Evolutionary conservation across 2,797 vertebrate genomes (phyloP).

Genomic region (Anisognathus igniventris): DNA sequence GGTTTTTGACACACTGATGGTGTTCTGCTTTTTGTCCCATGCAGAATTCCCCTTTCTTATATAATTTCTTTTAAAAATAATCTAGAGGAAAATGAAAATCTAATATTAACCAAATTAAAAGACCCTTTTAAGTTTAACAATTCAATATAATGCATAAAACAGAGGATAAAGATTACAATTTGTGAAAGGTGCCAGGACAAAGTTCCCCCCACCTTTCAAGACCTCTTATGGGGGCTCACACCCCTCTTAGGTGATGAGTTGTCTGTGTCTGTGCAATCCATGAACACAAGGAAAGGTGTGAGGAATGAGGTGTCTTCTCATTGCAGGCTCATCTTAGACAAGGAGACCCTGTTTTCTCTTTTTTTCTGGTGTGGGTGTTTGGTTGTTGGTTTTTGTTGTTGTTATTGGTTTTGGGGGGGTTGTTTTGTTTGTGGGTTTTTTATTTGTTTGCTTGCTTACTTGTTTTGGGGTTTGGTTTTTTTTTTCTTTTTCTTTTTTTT

Average conservation of each 20-base stretch:
- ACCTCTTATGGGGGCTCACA: neutral
- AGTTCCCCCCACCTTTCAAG: neutral
- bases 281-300: neutral
- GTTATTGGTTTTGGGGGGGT: neutral
- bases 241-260: fast-evolving
- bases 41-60: neutral
- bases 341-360: neutral
- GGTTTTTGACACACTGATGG: neutral
- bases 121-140: neutral
- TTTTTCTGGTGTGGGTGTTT: neutral
- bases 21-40: neutral
- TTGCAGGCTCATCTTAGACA: neutral
- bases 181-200: neutral
- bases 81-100: neutral
- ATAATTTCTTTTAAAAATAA: neutral
- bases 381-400: neutral
- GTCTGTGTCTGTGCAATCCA: neutral
- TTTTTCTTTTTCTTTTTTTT: too few relatives aligned
- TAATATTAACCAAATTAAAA: neutral
- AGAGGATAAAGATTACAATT: neutral
- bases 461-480: neutral
- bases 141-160: neutral
- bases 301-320: neutral
- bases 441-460: neutral
- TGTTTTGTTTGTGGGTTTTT: neutral